Evolutionary conservation across 2,797 vertebrate species (phyloP).

Genomic region (Buphagus erythrorhynchus): DNA sequence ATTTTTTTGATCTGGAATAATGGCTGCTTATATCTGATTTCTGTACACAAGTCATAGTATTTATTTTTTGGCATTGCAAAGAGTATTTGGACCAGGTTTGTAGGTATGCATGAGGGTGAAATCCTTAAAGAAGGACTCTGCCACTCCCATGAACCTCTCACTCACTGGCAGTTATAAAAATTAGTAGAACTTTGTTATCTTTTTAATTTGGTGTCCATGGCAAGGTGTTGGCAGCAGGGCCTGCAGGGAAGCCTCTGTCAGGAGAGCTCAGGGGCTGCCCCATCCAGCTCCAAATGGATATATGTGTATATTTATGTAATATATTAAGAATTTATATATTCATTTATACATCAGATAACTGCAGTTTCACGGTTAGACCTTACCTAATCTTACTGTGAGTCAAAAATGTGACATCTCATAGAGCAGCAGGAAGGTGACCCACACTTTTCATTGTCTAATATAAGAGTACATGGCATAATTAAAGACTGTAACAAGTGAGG

Average conservation of each 20-base stretch:
- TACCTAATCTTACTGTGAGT: neutral
- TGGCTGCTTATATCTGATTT: neutral
- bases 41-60: accelerated
- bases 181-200: neutral
- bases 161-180: neutral
- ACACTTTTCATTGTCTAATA: neutral
- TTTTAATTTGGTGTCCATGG: neutral
- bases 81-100: neutral
- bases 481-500: neutral
- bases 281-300: neutral
- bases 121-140: neutral
- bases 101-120: neutral
- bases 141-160: neutral
- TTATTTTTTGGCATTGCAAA: neutral
- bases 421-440: neutral
- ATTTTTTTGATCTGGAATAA: neutral
- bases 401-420: neutral
- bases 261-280: neutral
- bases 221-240: neutral
- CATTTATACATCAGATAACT: neutral
- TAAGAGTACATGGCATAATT: neutral
- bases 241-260: neutral
- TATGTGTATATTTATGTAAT: accelerated
- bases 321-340: neutral
- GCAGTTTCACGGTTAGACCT: neutral